phyloP scores from a whole-genome alignment of 1,140 invertebrate genomes.

The Lethocerus indicus region DNA sequence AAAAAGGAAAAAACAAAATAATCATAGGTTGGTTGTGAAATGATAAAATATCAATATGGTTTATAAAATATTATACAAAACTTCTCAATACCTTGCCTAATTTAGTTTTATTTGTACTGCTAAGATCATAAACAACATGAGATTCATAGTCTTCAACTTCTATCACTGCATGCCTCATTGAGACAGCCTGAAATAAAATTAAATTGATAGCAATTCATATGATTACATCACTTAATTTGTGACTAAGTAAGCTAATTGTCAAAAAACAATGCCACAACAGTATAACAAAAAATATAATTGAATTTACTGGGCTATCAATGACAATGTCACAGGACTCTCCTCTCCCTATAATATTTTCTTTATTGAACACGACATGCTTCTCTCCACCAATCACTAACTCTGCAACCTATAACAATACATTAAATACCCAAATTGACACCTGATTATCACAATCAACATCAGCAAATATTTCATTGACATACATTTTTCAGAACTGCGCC shows the following conservation, averaged over 20 bases:
- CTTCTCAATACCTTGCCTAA: constrained; percentile 10
- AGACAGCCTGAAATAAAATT: constrained; percentile 8
- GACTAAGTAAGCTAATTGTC: not conserved
- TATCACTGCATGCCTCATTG: constrained; percentile 13
- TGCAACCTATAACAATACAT: constrained; percentile 5
- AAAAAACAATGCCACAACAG: not conserved
- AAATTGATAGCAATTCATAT: not conserved
- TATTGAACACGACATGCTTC: constrained; percentile 5
- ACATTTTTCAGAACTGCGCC: no score
- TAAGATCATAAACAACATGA: constrained; percentile 12
- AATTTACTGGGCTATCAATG: constrained; percentile 81
- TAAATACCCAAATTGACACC: no score
- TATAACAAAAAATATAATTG: not conserved
- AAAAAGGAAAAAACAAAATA: no score
- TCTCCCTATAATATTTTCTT: constrained; percentile 11
- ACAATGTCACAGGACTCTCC: constrained; percentile 24
- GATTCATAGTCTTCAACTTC: constrained; percentile 12
- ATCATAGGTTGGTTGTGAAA: no score
- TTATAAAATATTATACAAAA: not conserved
- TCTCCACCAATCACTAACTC: constrained; percentile 3
- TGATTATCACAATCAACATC: no score
- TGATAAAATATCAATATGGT: not conserved
- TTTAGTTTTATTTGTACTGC: constrained; percentile 16
- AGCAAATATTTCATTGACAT: no score
- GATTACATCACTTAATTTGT: constrained; percentile 4